Evolutionary conservation across 2,888 invertebrate genomes (phyloP), one percentile per base, ranked within the genome.

Genomic region (Drosophila dives): DNA sequence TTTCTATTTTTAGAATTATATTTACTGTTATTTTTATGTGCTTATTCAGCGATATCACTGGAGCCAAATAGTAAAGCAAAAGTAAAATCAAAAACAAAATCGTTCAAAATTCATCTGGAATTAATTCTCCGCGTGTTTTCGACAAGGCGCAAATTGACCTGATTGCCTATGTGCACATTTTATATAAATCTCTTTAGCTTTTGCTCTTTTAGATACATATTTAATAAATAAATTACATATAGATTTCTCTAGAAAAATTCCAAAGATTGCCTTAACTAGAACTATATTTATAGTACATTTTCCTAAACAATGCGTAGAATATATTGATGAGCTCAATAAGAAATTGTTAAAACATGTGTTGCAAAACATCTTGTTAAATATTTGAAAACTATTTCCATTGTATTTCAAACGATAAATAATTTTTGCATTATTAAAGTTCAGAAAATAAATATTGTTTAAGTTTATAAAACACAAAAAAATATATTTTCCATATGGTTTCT

Each of bases 141-240:
- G 60, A 36, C 73, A 83, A 78, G 77, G 83, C 90, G 90, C 90
- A 89, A 85, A 85, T 79, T 88, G 64, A 60, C 53, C 23, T 15
- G 73, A 20, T 61, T 66, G 74, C 34, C 38, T 60, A 50, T 65
- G 67, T 54, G 11, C 38, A 64, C 54, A 59, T 64, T 62, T 54
- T 11, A 15, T 68, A 50, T 42, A 64, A 71, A 76, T 81, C 69
- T 67, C 63, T 89, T 64, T 23, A 67, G 84, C 70, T 67, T 75
- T 77, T 68, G 61, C 45, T 68, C 64, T 58, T 77, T 55, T 29
- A 29, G 45, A 17, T 63, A 34, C 26, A 20, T 40, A 12, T 23
- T 7, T 20, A 20, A 20, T 23, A 15, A 20, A 45, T 4, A 45
- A 45, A 45, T 8, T 8, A 15, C 15, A 1, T 6, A 8, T 4